Base-by-base conservation (phyloP, 2,888 invertebrate genomes). In the Sipha maydis region DNA sequence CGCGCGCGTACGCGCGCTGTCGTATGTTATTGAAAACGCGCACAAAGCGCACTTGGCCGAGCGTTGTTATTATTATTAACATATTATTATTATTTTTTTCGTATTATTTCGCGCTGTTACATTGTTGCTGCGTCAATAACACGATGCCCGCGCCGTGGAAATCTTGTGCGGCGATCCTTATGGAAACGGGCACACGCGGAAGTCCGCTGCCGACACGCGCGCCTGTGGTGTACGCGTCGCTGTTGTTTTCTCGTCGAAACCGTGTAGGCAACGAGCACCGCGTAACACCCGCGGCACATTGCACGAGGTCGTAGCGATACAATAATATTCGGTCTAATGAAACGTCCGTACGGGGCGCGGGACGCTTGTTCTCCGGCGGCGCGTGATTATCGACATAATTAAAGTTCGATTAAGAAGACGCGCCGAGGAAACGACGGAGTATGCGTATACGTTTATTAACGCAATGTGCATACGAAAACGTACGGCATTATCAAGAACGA, bases 181-280 rank as follows among this genome's bases (percentile, higher is more conserved):
- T 34, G 21, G 56, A 83, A 56, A 73, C 54, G 83, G n/a, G 54
- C 56, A 38, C 56, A 38, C 21, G 38, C 84, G 75, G 75, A 84
- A 76, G 61, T 82, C 14, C 25, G 19, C 21, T 1, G 75, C 11
- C 14, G 19, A 67, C n/a, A n/a, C n/a, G 67, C 9, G 67, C 9
- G 67, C n/a, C n/a, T n/a, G n/a, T n/a, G n/a, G n/a, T n/a, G n/a
- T n/a, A n/a, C n/a, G n/a, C n/a, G n/a, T n/a, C n/a, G n/a, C n/a
- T n/a, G 2, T 69, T 4, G 28, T 25, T 7, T 61, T 61, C 5
- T 8, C 28, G 11, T 69, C 3, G 11, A 28, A 25, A 69, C n/a
- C n/a, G 25, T 17, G 3, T 14, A 3, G 14, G 31, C 25, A 21
- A 61, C n/a, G 19, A 1, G 25, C 9, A 69, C 11, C 69, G 48